These are phyloP conservation scores for Alaudala cheleensis DNA, from an alignment of 2,113 vertebrate species.

Conservation along the genomic window DNA sequence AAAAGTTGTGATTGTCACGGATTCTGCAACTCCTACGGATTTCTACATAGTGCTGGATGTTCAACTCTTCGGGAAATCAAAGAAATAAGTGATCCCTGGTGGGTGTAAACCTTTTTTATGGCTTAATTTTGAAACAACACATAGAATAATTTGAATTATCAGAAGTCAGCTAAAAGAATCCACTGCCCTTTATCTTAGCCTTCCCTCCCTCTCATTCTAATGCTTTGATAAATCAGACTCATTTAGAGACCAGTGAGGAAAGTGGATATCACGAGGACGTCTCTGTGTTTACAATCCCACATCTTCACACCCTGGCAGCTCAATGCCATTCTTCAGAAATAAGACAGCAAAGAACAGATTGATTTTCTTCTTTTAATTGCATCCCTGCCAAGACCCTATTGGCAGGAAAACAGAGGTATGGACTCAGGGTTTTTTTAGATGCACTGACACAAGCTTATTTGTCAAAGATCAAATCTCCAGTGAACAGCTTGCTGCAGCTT, in stretches of 20 bases:
- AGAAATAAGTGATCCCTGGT: not conserved
- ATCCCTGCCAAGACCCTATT: conserved; percentile 21
- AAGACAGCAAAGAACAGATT: conserved; percentile 49
- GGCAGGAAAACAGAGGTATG: conserved; percentile 24
- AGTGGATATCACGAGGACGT: not conserved
- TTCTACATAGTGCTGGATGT: not conserved
- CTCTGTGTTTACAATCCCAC: conserved; percentile 17
- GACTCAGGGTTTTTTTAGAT: conserved; percentile 5
- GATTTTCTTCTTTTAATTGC: conserved; percentile 64
- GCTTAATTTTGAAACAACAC: not conserved
- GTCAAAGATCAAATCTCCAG: conserved; percentile 60
- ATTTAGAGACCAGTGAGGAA: not conserved
- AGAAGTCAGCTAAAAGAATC: conserved; percentile 10
- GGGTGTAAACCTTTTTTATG: not conserved
- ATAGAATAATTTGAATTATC: not conserved
- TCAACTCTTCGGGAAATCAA: not conserved
- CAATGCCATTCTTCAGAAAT: conserved; percentile 31
- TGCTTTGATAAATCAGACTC: conserved; percentile 35
- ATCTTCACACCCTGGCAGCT: not conserved
- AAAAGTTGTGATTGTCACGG: not conserved
- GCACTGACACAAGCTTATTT: conserved; percentile 41
- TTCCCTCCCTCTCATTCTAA: not conserved
- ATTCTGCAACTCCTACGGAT: not conserved
- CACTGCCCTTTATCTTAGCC: not conserved
- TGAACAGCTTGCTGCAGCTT: conserved; percentile 29